Evolutionary conservation across 2,113 vertebrate species (phyloP), one percentile per base, ranked within the genome.

Genomic region (Aplodontia rufa): DNA sequence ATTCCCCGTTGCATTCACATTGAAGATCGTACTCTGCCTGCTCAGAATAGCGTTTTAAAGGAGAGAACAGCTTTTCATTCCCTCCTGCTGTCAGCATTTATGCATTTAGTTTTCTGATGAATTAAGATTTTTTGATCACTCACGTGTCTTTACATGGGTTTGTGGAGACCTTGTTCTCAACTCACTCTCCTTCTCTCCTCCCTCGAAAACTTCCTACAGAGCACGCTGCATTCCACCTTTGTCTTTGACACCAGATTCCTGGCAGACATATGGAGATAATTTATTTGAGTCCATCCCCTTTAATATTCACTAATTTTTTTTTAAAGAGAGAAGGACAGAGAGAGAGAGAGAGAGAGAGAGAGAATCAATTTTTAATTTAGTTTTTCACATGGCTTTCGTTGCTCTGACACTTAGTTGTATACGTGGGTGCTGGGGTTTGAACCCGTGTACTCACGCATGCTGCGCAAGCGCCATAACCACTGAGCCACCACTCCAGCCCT

Each of bases 41-140:
- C 14, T 89, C 26, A 24, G 17, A 89, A 84, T 5, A 75, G 69
- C 80, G 87, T 71, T 90, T 30, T 72, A 79, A 81, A 93, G 94
- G 24, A 85, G 69, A 82, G 66, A 78, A 62, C 35, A 5, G 24
- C 53, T 93, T 81, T 71, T n/a, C 40, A 45, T 62, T 79, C 74
- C 49, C 47, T 84, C 42, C 49, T 94, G 49, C 92, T 81, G 35
- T 37, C 71, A 80, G 55, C 55, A 4, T 47, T 19, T 75, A 22
- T 22, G 55, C 49, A 64, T 85, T 85, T 64, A 3, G 1, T 72
- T 42, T 90, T 80, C 84, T 69, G 69, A 66, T 0, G 1, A 71
- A 49, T 84, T 87, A 62, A 49, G n/a, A n/a, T 64, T 88, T 95
- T 53, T 85, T 30, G 47, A 6, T n/a, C 62, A 49, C 37, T 93